phyloP scores from a whole-genome alignment of 2,888 invertebrate species.

The Amorpha juglandis region DNA sequence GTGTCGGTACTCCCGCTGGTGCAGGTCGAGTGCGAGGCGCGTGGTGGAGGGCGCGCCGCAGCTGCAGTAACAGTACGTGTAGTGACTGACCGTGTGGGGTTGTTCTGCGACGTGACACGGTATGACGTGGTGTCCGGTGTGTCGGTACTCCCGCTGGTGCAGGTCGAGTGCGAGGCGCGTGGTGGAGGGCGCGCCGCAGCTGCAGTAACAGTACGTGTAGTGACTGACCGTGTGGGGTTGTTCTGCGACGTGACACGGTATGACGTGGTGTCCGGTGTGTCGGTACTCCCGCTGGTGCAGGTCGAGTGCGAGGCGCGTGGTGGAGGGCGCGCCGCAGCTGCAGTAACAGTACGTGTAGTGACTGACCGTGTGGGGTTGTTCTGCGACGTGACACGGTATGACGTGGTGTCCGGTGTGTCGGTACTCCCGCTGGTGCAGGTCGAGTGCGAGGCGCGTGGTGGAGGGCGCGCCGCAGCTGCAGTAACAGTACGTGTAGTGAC shows the following conservation, averaged over 20 bases:
- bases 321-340: too few species aligned
- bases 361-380: not conserved
- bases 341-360: too few species aligned
- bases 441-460: not conserved
- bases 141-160: constrained; percentile 16
- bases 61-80: too few species aligned
- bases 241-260: not conserved
- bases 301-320: not conserved
- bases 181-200: too few species aligned
- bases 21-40: not conserved
- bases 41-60: too few species aligned
- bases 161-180: not conserved
- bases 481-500: not conserved
- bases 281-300: constrained; percentile 11
- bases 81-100: not conserved
- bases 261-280: constrained; percentile 23
- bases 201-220: too few species aligned
- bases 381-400: not conserved
- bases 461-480: too few species aligned
- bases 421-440: constrained; percentile 1
- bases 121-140: constrained; percentile 22
- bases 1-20: constrained; percentile 19
- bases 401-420: constrained; percentile 25
- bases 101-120: not conserved
- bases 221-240: not conserved